Evolutionary conservation across 1,140 invertebrate species (phyloP).

Genomic region (Neelides sp.): DNA sequence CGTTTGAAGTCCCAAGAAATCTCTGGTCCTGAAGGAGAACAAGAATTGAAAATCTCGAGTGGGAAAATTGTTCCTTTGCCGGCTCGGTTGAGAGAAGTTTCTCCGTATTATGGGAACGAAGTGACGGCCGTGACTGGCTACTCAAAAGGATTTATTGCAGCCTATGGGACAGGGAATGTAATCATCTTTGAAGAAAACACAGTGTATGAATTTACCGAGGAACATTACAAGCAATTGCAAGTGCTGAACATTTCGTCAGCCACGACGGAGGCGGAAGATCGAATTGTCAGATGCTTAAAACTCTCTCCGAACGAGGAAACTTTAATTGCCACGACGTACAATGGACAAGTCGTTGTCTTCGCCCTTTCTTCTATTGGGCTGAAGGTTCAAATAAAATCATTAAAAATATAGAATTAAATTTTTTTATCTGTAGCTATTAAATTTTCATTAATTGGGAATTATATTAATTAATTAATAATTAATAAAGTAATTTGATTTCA

Average conservation of each 20-base stretch:
- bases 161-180: constrained; percentile 45
- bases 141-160: constrained; percentile 42
- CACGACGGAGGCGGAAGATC: constrained; percentile 18
- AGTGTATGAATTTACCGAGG: constrained; percentile 32
- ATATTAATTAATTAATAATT: constrained; percentile 9
- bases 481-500: neutral
- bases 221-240: constrained; percentile 24
- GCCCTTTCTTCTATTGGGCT: constrained; percentile 38
- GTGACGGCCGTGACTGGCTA: constrained; percentile 19
- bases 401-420: constrained; percentile 5
- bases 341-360: constrained; percentile 38
- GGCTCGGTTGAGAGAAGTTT: too few relatives aligned
- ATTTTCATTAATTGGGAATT: neutral
- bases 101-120: constrained; percentile 32
- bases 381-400: constrained; percentile 17
- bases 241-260: constrained; percentile 16
- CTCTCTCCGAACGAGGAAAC: constrained; percentile 41
- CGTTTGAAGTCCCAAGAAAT: too few relatives aligned
- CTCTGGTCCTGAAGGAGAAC: too few relatives aligned
- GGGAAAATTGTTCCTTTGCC: too few relatives aligned
- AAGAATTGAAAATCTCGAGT: too few relatives aligned
- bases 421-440: constrained; percentile 5
- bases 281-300: constrained; percentile 35
- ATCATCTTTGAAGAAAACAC: constrained; percentile 53
- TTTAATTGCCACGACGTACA: constrained; percentile 37